A percentile compares a stretch with the other conserved stretches of the same genome.
phyloP scores from a whole-genome alignment of 1,140 invertebrate genomes.

The Bicyclus anynana region DNA sequence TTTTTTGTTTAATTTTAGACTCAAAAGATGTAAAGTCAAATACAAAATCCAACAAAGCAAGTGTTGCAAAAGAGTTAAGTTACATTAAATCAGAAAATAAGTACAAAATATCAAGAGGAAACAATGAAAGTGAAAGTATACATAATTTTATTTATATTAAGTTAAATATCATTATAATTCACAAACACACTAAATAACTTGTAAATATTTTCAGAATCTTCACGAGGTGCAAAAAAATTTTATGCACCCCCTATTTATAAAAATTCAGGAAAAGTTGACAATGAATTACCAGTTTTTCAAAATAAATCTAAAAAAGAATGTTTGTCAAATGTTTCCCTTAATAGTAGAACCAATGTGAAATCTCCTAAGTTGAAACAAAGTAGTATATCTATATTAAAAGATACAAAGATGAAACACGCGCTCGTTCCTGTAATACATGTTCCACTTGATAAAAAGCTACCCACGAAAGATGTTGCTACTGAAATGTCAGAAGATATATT shows the following conservation, averaged over 20 bases:
- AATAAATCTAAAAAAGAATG: conserved; percentile 13
- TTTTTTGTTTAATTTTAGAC: conserved; percentile 15
- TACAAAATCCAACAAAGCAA: conserved; percentile 36
- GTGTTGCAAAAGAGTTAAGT: conserved; percentile 36
- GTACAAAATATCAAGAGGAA: conserved; percentile 26
- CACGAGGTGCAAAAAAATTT: conserved; percentile 5
- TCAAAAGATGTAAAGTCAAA: conserved; percentile 28
- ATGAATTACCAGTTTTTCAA: conserved; percentile 6
- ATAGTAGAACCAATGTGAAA: conserved; percentile 11
- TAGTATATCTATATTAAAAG: conserved; percentile 31
- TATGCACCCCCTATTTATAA: conserved; percentile 15
- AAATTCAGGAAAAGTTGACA: conserved; percentile 19
- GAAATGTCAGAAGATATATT: conserved; percentile 16
- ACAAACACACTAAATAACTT: not conserved
- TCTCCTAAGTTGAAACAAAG: conserved; percentile 27
- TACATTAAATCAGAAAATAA: conserved; percentile 28
- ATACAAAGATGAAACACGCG: conserved; percentile 34
- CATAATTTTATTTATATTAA: conserved; percentile 8
- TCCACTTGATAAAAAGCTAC: conserved; percentile 40
- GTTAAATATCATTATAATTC: not conserved
- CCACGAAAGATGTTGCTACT: conserved; percentile 22
- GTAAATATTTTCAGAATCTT: conserved; percentile 15
- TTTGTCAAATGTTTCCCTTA: conserved; percentile 17
- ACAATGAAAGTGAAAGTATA: conserved; percentile 18
- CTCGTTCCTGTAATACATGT: conserved; percentile 43